phyloP scores from a whole-genome alignment of 2,113 vertebrate species.

The Apaloderma vittatum region DNA sequence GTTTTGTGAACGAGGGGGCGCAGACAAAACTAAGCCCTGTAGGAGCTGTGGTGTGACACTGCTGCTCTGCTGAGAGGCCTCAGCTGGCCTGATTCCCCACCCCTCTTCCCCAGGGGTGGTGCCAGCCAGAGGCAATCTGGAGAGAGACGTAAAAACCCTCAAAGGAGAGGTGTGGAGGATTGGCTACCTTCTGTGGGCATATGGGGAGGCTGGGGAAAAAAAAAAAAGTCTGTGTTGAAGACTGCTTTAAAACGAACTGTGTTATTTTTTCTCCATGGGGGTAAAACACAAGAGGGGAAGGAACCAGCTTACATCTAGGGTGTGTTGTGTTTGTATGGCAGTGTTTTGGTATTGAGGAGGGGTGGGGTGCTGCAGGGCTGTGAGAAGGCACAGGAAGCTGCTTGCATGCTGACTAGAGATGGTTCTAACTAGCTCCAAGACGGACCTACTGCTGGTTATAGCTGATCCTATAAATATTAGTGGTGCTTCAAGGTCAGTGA shows the following conservation, averaged over 20 bases:
- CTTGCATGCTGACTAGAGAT: accelerated
- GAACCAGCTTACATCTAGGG: neutral
- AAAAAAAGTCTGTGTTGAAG: too few relatives aligned
- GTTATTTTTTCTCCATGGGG: neutral
- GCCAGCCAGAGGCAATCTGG: neutral
- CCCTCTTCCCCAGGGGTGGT: neutral
- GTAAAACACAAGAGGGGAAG: neutral
- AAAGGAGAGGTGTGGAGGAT: too few relatives aligned
- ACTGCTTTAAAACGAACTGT: accelerated
- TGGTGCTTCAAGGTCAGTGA: neutral
- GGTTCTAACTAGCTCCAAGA: neutral
- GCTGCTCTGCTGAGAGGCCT: neutral
- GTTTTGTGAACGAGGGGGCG: neutral
- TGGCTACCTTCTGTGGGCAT: accelerated
- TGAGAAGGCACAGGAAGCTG: neutral
- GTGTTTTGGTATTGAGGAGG: neutral
- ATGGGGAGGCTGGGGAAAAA: too few relatives aligned
- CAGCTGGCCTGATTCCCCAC: neutral
- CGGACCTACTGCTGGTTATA: neutral
- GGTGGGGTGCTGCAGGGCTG: neutral
- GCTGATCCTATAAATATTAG: accelerated
- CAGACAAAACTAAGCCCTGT: too few relatives aligned
- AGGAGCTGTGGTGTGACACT: accelerated
- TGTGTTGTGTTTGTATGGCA: accelerated
- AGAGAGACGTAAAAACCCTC: neutral